phyloP scores from a whole-genome alignment of 1,140 invertebrate species.

The Drosophila melanica region DNA sequence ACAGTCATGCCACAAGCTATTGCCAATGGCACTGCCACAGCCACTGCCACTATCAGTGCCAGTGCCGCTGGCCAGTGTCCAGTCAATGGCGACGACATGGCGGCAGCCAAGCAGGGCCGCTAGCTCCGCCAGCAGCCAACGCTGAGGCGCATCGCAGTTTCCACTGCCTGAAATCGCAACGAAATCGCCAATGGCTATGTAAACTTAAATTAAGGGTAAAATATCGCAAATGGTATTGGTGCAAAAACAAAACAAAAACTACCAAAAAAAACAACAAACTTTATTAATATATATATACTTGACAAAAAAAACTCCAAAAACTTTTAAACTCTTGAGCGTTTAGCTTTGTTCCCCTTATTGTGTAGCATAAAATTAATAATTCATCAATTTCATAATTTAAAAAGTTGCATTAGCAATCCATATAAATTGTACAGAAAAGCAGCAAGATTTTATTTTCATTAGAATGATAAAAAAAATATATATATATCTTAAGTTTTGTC shows the following conservation, averaged over 20 bases:
- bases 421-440: slow-evolving; percentile 49
- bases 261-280: slow-evolving; percentile 21
- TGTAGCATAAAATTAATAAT: neutral
- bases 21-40: slow-evolving; percentile 22
- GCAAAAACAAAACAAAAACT: slow-evolving; percentile 55
- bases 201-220: slow-evolving; percentile 84
- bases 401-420: slow-evolving; percentile 12
- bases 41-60: slow-evolving; percentile 10
- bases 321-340: slow-evolving; percentile 1
- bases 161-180: slow-evolving; percentile 49
- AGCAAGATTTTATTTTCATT: slow-evolving; percentile 36
- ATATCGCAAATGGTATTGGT: slow-evolving; percentile 84
- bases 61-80: slow-evolving; percentile 32
- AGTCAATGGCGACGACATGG: slow-evolving; percentile 41
- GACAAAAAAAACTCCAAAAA: neutral
- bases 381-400: slow-evolving; percentile 4
- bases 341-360: slow-evolving; percentile 1
- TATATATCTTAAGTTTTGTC: neutral
- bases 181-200: slow-evolving; percentile 71
- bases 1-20: slow-evolving; percentile 13
- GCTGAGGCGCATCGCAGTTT: slow-evolving; percentile 54
- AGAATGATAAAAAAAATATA: neutral
- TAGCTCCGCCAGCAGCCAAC: slow-evolving; percentile 47
- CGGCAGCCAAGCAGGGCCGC: slow-evolving; percentile 49
- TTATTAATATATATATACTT: neutral